A percentile compares a stretch with the other conserved stretches of the same genome.
phyloP scores from a whole-genome alignment of 2,797 vertebrate species.

The Clamator glandarius region DNA sequence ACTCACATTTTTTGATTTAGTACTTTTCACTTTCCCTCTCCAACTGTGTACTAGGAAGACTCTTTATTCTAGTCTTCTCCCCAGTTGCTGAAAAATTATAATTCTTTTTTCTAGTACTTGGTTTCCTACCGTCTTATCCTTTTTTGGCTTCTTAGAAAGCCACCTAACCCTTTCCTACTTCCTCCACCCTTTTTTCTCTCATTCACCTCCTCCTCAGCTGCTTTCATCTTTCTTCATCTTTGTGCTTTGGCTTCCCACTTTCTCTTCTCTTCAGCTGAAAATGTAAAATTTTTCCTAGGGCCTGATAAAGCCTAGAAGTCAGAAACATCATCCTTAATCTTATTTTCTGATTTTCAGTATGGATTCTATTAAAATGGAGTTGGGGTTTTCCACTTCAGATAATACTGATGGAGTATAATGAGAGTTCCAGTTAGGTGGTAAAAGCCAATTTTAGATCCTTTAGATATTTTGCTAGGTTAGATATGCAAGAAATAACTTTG shows the following conservation, averaged over 20 bases:
- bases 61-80: slow-evolving; percentile 31
- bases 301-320: slow-evolving; percentile 28
- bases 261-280: slow-evolving; percentile 33
- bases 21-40: slow-evolving; percentile 20
- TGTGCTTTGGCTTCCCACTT: slow-evolving; percentile 10
- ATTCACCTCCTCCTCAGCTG: slow-evolving; percentile 2
- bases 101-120: neutral
- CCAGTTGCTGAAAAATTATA: slow-evolving; percentile 35
- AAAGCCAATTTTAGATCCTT: slow-evolving; percentile 26
- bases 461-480: slow-evolving; percentile 4
- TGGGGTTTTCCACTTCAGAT: slow-evolving; percentile 25
- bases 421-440: slow-evolving; percentile 24
- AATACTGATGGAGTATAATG: slow-evolving; percentile 35
- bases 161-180: slow-evolving; percentile 5
- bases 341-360: slow-evolving; percentile 63
- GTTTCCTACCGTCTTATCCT: slow-evolving; percentile 33
- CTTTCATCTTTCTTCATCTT: slow-evolving; percentile 58
- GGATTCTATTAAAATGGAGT: slow-evolving; percentile 48
- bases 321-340: slow-evolving; percentile 63
- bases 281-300: slow-evolving; percentile 22
- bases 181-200: neutral
- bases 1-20: neutral
- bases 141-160: neutral
- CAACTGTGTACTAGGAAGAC: neutral
- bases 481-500: neutral